Evolutionary conservation across 2,888 invertebrate species (phyloP).

Genomic region (Ecdyonurus torrentis): DNA sequence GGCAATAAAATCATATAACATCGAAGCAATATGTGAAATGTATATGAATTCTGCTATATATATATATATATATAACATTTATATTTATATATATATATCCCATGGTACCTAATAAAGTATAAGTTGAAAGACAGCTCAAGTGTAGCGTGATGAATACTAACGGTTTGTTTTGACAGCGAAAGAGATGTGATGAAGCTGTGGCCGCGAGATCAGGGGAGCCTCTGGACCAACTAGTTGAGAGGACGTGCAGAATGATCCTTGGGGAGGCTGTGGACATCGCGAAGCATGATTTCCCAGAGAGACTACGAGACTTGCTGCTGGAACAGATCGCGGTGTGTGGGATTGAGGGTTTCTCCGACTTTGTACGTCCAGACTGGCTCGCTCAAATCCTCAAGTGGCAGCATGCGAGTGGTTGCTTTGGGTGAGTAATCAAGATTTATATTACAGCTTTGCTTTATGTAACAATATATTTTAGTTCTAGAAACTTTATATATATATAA

Average conservation of each 20-base stretch:
- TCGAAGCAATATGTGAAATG: too few relatives aligned
- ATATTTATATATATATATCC: too few relatives aligned
- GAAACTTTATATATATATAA: too few relatives aligned
- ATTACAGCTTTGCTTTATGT: too few relatives aligned
- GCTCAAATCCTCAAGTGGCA: conserved; percentile 26
- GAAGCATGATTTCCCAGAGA: conserved; percentile 18
- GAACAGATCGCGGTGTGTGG: conserved; percentile 31
- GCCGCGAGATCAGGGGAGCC: neutral
- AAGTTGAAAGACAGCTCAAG: too few relatives aligned
- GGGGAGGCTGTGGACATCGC: conserved; percentile 21
- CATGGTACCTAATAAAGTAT: too few relatives aligned
- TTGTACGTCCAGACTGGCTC: conserved; percentile 23
- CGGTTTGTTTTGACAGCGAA: neutral
- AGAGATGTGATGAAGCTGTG: neutral
- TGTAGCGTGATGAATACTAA: neutral
- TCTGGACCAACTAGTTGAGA: neutral
- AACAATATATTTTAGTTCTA: too few relatives aligned
- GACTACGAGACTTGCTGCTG: conserved; percentile 21
- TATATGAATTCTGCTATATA: too few relatives aligned
- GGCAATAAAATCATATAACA: too few relatives aligned
- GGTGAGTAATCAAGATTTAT: too few relatives aligned
- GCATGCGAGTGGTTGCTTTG: conserved; percentile 25
- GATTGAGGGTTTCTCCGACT: conserved; percentile 29
- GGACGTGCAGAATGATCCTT: conserved; percentile 20
- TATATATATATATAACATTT: too few relatives aligned